Base-by-base conservation (phyloP, 2,797 vertebrate species). In the Dipus sagitta region DNA sequence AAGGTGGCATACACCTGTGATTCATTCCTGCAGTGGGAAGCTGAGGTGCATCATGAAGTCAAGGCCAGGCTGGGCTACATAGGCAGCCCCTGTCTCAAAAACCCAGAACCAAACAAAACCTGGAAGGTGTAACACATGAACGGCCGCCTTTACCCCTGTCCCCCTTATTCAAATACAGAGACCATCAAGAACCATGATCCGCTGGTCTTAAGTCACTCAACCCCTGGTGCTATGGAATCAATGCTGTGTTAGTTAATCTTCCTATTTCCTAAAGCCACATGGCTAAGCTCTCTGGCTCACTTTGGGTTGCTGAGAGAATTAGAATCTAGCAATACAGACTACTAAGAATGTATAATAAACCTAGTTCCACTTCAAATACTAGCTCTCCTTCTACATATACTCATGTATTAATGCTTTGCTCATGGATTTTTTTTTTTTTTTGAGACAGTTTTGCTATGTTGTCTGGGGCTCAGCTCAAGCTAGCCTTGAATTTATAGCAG, bases 321-420 rank as follows among this genome's bases (percentile, higher is more conserved):
- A 38, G 38, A 38, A 62, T 90, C 86, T 64, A 84, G 32, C 60
- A 92, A 68, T 71, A 94, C 87, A 93, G 82, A 76, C 58, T 71
- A 75, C 54, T 64, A 72, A 84, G 18, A 95, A 91, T 52, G 24
- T 62, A 83, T 42, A 77, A 42, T 10, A 1, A 81, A 91, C 17
- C 24, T 65, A 88, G 82, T 81, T 47, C 58, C 89, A 86, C 91
- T 91, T 64, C 74, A 91, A 89, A 91, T 86, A 92, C 67, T 72
- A 81, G 26, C 42, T 82, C 74, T 15, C 75, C 88, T 86, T 94
- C 89, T 74, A 80, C 89, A 90, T 17, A 67, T 38, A 38, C 52
- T 54, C 52, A 54, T 54, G 52, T 54, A 54, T 54, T 54, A 54
- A 54, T 54, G 52, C 52, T 54, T 54, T 54, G 52, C 52, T 54